Conservation (phyloP, 2,888 invertebrate genomes). For the Saturnia japonica region DNA sequence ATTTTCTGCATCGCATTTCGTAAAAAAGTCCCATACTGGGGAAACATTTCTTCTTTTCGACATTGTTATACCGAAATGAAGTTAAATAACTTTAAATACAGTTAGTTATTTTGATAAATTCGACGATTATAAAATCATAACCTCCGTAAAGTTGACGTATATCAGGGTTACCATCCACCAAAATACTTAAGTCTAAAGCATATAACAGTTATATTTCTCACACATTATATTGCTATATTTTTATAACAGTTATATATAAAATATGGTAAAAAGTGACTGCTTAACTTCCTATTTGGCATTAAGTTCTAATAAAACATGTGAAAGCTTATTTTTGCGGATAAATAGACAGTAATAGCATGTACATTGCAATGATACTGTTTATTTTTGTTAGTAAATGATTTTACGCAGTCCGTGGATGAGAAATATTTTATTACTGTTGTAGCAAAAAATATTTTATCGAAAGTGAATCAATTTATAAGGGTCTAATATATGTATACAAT, state of each 20-base stretch:
- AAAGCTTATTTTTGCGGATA: too few relatives aligned
- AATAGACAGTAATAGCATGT: too few relatives aligned
- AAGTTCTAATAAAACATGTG: too few relatives aligned
- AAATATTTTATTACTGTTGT: too few relatives aligned
- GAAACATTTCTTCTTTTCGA: neutral
- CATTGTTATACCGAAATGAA: slow-evolving; percentile 1
- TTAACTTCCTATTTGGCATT: too few relatives aligned
- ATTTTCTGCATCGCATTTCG: neutral
- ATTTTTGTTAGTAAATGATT: too few relatives aligned
- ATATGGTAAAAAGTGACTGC: too few relatives aligned
- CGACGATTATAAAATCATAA: neutral
- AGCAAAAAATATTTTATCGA: too few relatives aligned
- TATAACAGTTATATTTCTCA: neutral
- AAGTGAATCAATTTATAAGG: too few relatives aligned
- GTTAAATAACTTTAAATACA: neutral
- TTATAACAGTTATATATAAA: neutral
- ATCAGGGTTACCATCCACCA: neutral
- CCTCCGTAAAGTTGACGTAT: neutral
- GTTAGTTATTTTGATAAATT: slow-evolving; percentile 9
- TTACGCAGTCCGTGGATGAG: too few relatives aligned
- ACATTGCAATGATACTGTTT: too few relatives aligned
- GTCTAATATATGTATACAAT: too few relatives aligned
- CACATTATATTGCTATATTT: neutral
- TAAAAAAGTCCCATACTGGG: slow-evolving; percentile 5
- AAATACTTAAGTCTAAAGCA: neutral